A percentile compares a stretch with the other conserved stretches of the same genome.
phyloP scores from a whole-genome alignment of 2,113 vertebrate species.

The Dascyllus trimaculatus region DNA sequence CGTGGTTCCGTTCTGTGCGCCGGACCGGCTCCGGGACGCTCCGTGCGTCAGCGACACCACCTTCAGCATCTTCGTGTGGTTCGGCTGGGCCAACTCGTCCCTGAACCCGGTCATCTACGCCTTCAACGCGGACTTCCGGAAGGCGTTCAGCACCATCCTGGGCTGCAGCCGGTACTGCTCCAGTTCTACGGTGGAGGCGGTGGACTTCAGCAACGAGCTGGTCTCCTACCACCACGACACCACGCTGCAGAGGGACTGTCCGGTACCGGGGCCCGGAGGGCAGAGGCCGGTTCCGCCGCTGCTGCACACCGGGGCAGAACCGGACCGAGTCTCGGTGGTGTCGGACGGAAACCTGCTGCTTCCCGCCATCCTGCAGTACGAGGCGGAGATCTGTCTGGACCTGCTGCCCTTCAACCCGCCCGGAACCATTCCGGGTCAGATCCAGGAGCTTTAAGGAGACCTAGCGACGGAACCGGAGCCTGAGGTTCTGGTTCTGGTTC shows the following conservation, averaged over 20 bases:
- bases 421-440: slow-evolving; percentile 60
- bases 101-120: slow-evolving; percentile 89
- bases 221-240: slow-evolving; percentile 86
- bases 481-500: no score
- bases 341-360: slow-evolving; percentile 66
- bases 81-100: slow-evolving; percentile 89
- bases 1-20: slow-evolving; percentile 87
- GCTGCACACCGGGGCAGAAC: slow-evolving; percentile 38
- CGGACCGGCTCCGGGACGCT: slow-evolving; percentile 40
- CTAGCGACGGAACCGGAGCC: no score
- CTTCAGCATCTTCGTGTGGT: slow-evolving; percentile 89
- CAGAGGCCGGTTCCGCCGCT: slow-evolving; percentile 72
- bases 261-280: slow-evolving; percentile 52
- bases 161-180: slow-evolving; percentile 81
- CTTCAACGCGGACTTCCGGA: slow-evolving; percentile 87
- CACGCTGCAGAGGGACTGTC: slow-evolving; percentile 84
- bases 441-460: slow-evolving; percentile 50
- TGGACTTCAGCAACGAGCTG: slow-evolving; percentile 86
- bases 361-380: slow-evolving; percentile 69
- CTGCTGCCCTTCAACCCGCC: slow-evolving; percentile 69
- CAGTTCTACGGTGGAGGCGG: slow-evolving; percentile 77
- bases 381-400: slow-evolving; percentile 82
- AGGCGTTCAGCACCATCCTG: slow-evolving; percentile 86
- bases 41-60: slow-evolving; percentile 85
- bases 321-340: slow-evolving; percentile 46